These are phyloP conservation scores for Aptenodytes forsteri DNA, from an alignment of 2,113 vertebrate genomes.

Conservation along the genomic window DNA sequence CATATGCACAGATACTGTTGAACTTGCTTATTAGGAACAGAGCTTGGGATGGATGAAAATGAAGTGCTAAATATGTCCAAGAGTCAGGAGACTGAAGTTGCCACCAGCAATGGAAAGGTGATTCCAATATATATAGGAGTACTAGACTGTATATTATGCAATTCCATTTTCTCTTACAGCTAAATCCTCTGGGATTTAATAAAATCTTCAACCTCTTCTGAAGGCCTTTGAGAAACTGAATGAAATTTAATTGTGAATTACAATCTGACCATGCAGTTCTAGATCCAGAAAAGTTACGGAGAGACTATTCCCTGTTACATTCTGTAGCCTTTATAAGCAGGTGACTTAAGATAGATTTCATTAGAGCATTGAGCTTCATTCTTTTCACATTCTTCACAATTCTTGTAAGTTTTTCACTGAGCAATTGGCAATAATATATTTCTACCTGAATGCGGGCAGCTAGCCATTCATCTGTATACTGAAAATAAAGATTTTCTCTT, in stretches of 20 bases:
- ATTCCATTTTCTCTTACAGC: background rate
- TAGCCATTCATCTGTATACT: background rate
- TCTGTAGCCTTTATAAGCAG: background rate
- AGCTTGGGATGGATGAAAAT: background rate
- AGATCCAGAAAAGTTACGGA: background rate
- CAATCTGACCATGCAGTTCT: background rate
- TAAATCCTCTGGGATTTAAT: background rate
- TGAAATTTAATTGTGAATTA: background rate
- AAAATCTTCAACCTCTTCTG: background rate
- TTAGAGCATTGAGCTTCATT: background rate
- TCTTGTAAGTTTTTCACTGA: background rate
- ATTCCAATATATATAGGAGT: background rate
- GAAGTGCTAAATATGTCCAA: background rate
- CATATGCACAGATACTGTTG: background rate
- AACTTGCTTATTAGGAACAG: background rate
- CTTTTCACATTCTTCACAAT: background rate
- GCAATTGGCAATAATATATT: background rate
- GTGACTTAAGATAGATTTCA: background rate
- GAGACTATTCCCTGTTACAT: background rate
- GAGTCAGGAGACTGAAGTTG: background rate
- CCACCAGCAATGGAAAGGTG: background rate
- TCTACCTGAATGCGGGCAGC: background rate
- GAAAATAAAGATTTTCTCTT: background rate
- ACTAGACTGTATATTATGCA: background rate
- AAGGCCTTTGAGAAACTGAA: background rate